Percentiles rank a stretch among this genome's conserved stretches.
Evolutionary conservation across 2,797 vertebrate species (phyloP).

Genomic region (Myiotriccus ornatus): DNA sequence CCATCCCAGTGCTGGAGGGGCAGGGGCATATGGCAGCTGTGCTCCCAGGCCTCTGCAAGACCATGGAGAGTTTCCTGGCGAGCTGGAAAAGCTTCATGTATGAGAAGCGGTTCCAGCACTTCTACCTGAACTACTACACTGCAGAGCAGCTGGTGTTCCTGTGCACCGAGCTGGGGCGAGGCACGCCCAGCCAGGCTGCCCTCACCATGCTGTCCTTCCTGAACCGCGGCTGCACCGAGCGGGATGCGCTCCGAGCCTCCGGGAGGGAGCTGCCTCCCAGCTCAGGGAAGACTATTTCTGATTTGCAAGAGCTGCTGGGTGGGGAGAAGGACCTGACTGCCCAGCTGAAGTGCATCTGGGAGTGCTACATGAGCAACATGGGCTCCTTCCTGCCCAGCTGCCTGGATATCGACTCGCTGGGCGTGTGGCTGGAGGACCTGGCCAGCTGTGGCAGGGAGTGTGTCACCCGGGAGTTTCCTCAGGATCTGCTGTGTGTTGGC

Average conservation of each 20-base stretch:
- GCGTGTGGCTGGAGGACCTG: conserved; percentile 77
- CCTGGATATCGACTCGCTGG: conserved; percentile 84
- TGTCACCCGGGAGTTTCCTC: conserved; percentile 77
- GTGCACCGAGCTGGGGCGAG: conserved; percentile 77
- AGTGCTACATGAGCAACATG: conserved; percentile 82
- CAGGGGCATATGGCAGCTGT: conserved; percentile 74
- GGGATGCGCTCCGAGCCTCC: conserved; percentile 66
- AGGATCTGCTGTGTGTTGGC: conserved; percentile 74
- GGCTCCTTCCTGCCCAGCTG: conserved; percentile 77
- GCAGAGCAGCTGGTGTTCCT: conserved; percentile 93
- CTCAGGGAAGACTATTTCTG: neutral
- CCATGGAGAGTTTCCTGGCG: conserved; percentile 86
- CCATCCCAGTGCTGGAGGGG: conserved; percentile 66
- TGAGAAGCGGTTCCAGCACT: conserved; percentile 80
- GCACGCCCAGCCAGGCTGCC: conserved; percentile 66
- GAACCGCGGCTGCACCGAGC: conserved; percentile 75
- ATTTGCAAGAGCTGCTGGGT: neutral
- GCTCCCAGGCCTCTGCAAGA: conserved; percentile 85
- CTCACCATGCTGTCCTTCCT: conserved; percentile 92
- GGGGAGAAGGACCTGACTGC: neutral
- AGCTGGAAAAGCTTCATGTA: conserved; percentile 85
- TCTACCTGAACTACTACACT: conserved; percentile 93
- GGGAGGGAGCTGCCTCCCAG: accelerated
- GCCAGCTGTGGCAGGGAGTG: neutral
- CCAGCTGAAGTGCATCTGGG: conserved; percentile 76